Evolutionary conservation across 2,888 invertebrate genomes (phyloP), one percentile per base, ranked within the genome.

Genomic region (Metallyticus violacea): DNA sequence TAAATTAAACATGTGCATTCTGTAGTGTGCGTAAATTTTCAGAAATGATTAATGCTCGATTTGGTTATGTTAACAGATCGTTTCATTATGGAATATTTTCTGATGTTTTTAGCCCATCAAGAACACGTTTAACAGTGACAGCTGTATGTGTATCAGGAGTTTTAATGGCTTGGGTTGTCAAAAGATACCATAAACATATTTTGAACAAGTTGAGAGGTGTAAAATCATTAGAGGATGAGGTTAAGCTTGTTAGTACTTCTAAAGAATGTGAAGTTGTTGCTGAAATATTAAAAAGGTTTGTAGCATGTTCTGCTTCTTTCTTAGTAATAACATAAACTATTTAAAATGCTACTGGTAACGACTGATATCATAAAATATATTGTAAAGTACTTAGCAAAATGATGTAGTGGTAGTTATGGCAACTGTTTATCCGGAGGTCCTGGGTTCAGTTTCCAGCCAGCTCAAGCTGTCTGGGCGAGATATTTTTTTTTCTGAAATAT

Each of bases 281-380:
- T 0, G 87, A 87, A 27, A 90, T 90, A 28, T 87, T 92, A 2
- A 91, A 91, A 89, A 90, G 89, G 92, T 92, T 86, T 90, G 90
- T 86, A 7, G 27, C 30, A 40, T 87, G 40, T 29, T 27, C 28
- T 86, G 6, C 26, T 26, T 62, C 27, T 62, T 81, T 22, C 26
- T 5, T n/a, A 80, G 2, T 26, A 22, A 28, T 26, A 28, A 9
- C 25, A 15, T 28, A 22, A 7, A 7, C 2, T 28, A 27, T 22
- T 5, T 28, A 7, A n/a, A n/a, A n/a, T n/a, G n/a, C n/a, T n/a
- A n/a, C n/a, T n/a, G n/a, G n/a, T n/a, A n/a, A n/a, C n/a, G n/a
- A n/a, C n/a, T n/a, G n/a, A n/a, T n/a, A n/a, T n/a, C 9, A 29
- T 6, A 29, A 6, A 6, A 6, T 29, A 29, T 6, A 40, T 62